These are phyloP conservation scores for Amitus sp. DNA, from an alignment of 2,888 invertebrate species.

Conservation along the genomic window DNA sequence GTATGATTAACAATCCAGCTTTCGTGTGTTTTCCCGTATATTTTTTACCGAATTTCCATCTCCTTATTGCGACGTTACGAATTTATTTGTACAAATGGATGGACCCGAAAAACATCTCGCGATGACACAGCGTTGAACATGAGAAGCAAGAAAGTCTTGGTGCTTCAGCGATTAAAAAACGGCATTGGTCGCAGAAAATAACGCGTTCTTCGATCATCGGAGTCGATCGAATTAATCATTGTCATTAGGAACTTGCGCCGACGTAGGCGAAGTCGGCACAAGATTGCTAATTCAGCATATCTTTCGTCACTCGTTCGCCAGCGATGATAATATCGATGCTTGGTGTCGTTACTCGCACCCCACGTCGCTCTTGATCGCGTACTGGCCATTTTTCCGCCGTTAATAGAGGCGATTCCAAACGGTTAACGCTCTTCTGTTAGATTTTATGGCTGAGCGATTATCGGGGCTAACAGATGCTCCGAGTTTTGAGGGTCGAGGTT, in stretches of 20 bases:
- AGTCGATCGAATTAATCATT: slow-evolving; percentile 34
- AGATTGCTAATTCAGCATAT: slow-evolving; percentile 22
- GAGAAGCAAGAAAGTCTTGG: not conserved
- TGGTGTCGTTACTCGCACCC: slow-evolving; percentile 4
- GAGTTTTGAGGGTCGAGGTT: not conserved
- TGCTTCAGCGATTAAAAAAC: slow-evolving; percentile 14
- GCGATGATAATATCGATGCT: too few relatives aligned
- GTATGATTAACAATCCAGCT: too few relatives aligned
- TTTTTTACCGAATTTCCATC: too few relatives aligned
- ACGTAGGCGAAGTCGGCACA: slow-evolving; percentile 22
- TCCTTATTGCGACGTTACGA: too few relatives aligned
- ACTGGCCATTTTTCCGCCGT: not conserved
- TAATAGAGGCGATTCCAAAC: not conserved
- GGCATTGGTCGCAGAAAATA: slow-evolving; percentile 34
- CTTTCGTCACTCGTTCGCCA: slow-evolving; percentile 20
- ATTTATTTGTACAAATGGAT: too few relatives aligned
- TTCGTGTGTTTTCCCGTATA: too few relatives aligned
- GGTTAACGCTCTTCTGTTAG: not conserved
- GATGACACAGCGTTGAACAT: too few relatives aligned
- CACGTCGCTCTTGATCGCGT: not conserved
- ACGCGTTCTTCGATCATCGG: slow-evolving; percentile 28
- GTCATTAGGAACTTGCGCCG: slow-evolving; percentile 9
- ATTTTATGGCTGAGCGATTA: too few relatives aligned
- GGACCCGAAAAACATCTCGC: too few relatives aligned
- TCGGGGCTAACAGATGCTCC: not conserved